Conservation (phyloP, 1,140 invertebrate genomes). For the Plectus sambesii region DNA sequence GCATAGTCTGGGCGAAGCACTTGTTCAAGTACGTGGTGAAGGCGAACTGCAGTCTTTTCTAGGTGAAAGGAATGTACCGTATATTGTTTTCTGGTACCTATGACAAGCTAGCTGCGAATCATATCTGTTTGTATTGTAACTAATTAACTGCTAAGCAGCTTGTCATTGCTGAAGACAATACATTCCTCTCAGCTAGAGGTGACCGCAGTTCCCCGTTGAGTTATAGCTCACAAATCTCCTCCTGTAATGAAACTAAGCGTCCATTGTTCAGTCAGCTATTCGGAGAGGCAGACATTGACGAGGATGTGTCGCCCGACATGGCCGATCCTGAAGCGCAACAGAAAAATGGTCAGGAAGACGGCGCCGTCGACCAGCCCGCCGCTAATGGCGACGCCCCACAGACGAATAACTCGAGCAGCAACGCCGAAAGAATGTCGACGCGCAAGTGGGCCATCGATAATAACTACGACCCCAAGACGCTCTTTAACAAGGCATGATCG, state of each 20-base stretch:
- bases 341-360: conserved; percentile 53
- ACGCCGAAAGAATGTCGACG: conserved; percentile 59
- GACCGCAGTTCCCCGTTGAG: too few species aligned
- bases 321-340: conserved; percentile 74
- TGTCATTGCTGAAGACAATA: too few species aligned
- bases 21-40: conserved; percentile 86
- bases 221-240: too few species aligned
- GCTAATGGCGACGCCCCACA: conserved; percentile 54
- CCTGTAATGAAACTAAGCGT: too few species aligned
- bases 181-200: too few species aligned
- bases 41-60: too few species aligned
- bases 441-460: conserved; percentile 70
- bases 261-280: conserved; percentile 86
- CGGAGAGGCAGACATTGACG: conserved; percentile 85
- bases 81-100: too few species aligned
- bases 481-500: conserved; percentile 52
- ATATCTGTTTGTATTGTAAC: too few species aligned
- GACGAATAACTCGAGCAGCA: too few species aligned
- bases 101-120: too few species aligned
- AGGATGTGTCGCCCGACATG: conserved; percentile 93
- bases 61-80: too few species aligned
- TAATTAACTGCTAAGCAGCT: too few species aligned
- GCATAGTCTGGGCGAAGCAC: conserved; percentile 98
- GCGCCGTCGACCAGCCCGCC: conserved; percentile 49
- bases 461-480: conserved; percentile 63